phyloP scores from a whole-genome alignment of 2,888 invertebrate genomes.

The Drosophila melanosoma region DNA sequence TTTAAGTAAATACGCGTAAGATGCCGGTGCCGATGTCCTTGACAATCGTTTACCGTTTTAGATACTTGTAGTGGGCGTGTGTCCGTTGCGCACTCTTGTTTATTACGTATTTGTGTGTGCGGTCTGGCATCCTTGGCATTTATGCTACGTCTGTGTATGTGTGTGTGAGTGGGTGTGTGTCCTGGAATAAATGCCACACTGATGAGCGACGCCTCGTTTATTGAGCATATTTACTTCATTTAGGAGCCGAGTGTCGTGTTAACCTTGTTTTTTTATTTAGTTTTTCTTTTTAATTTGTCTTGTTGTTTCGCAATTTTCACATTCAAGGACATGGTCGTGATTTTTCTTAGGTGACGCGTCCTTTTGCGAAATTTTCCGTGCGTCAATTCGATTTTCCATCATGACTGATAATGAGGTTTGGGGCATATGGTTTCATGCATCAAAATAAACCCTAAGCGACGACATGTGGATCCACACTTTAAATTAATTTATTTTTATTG shows the following conservation, averaged over 20 bases:
- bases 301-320: constrained; percentile 60
- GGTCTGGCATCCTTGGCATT: constrained; percentile 54
- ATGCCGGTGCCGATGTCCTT: constrained; percentile 74
- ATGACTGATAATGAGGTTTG: constrained; percentile 1
- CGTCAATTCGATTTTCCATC: constrained; percentile 52
- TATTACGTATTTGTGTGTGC: constrained; percentile 7
- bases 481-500: not conserved
- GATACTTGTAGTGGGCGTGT: constrained; percentile 33
- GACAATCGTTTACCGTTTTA: constrained; percentile 57
- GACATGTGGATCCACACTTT: constrained; percentile 1
- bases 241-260: constrained; percentile 5
- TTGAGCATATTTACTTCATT: constrained; percentile 31
- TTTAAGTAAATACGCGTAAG: constrained; percentile 58
- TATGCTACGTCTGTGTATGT: not conserved
- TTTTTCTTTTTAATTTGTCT: constrained; percentile 11
- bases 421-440: constrained; percentile 13
- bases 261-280: constrained; percentile 9
- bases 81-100: constrained; percentile 11
- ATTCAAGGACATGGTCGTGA: constrained; percentile 71
- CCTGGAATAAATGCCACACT: constrained; percentile 33
- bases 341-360: constrained; percentile 40
- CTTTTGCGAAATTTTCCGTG: constrained; percentile 42
- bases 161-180: constrained; percentile 7
- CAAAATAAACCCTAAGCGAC: not conserved
- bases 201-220: constrained; percentile 17